Base-by-base conservation (phyloP, 2,797 vertebrate species). In the Xenopus petersii region DNA sequence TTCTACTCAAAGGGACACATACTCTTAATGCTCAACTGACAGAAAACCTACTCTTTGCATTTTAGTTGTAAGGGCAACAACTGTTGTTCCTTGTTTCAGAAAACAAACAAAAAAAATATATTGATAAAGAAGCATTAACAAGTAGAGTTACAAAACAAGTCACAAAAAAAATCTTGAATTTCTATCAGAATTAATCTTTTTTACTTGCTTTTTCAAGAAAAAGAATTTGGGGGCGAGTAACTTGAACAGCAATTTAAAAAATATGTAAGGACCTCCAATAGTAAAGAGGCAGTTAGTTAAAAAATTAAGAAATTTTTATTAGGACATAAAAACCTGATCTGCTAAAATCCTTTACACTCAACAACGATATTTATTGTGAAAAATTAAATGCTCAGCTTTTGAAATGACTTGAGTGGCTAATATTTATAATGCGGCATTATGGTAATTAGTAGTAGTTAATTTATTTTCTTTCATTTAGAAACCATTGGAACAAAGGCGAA, bases 321-420 rank as follows among this genome's bases (percentile, higher is more conserved):
- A 21, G 21, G 21, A 21, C 21, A 21, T 21, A 21, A 21, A 21
- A 21, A 21, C 21, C 21, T 82, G 21, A 80, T 82, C 79, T 71
- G 79, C 77, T 83, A 81, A 84, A 88, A 89, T 86, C 82, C 82
- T 82, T 86, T 85, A 86, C 88, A 85, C 83, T 82, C 4, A 46
- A 73, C 21, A 64, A 1, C 89, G 86, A 89, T 86, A 82, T 90
- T 88, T 86, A 86, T 5, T 24, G 80, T 73, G 77, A 85, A 81
- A 83, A 80, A 89, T 88, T 84, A 84, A 90, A 87, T 70, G 84
- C 86, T 85, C 85, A 81, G 77, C 81, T 88, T 84, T 76, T 80
- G 72, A 86, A 89, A 85, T 84, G 84, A 87, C 75, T 80, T 83
- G 81, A 87, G 82, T 70, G 86, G 84, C 67, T 88, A 85, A 84